Conservation (phyloP, 2,797 vertebrate genomes). For the Ctenochaetus hawaiiensis region DNA sequence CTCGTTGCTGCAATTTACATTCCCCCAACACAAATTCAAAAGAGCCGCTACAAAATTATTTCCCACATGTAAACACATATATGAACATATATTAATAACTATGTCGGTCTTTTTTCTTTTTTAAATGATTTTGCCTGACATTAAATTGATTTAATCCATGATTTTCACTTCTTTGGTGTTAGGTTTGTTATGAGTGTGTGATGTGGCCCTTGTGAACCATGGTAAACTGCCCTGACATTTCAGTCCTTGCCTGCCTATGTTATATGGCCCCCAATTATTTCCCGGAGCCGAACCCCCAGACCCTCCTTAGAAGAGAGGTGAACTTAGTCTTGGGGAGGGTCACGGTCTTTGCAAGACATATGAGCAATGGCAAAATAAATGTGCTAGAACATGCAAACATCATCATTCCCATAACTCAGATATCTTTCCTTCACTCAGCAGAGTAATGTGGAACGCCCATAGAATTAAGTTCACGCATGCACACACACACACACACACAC, state of each 20-base stretch:
- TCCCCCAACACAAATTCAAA: too few relatives aligned
- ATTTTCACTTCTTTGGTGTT: neutral
- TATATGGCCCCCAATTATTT: slow-evolving; percentile 61
- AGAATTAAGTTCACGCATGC: neutral
- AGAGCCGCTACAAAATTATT: too few relatives aligned
- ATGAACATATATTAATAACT: too few relatives aligned
- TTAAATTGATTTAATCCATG: neutral
- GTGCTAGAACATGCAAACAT: neutral
- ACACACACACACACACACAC: neutral
- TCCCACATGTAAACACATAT: too few relatives aligned
- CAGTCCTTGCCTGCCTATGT: slow-evolving; percentile 31
- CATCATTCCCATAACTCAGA: neutral
- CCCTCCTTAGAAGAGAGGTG: slow-evolving; percentile 40
- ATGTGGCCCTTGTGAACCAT: slow-evolving; percentile 13
- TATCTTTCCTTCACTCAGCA: slow-evolving; percentile 33
- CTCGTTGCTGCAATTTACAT: too few relatives aligned
- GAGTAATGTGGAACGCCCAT: slow-evolving; percentile 9
- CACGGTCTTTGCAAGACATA: slow-evolving; percentile 42
- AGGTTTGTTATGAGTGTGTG: slow-evolving; percentile 1
- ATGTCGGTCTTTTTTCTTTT: too few relatives aligned
- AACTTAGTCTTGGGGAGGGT: slow-evolving; percentile 43
- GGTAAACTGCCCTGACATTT: slow-evolving; percentile 41
- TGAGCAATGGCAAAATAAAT: slow-evolving; percentile 27
- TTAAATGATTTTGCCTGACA: too few relatives aligned
- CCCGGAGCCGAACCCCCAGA: slow-evolving; percentile 39